A percentile compares a stretch with the other conserved stretches of the same genome.
phyloP scores from a whole-genome alignment of 2,797 vertebrate genomes.

The Thalassophryne amazonica region DNA sequence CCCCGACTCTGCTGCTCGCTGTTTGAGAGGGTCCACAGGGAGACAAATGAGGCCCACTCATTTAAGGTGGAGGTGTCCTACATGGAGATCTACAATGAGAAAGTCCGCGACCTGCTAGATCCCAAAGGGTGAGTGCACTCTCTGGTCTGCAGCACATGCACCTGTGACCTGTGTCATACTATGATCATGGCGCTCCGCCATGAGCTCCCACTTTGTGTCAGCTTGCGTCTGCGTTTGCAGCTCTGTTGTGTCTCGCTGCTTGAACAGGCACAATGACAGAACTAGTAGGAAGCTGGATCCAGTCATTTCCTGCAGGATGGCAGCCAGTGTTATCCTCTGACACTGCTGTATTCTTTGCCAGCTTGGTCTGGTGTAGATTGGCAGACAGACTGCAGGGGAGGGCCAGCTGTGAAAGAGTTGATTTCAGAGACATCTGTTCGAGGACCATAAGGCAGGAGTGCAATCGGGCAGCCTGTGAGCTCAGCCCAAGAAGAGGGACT shows the following conservation, averaged over 20 bases:
- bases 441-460: conserved; percentile 40
- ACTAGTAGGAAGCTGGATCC: conserved; percentile 54
- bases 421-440: conserved; percentile 67
- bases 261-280: conserved; percentile 34
- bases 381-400: conserved; percentile 50
- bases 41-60: conserved; percentile 85
- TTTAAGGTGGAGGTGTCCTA: conserved; percentile 98
- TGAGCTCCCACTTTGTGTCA: conserved; percentile 2
- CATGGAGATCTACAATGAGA: conserved; percentile 99
- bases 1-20: conserved; percentile 95
- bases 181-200: too few relatives aligned
- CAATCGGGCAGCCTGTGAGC: conserved; percentile 31
- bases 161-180: neutral
- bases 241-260: conserved; percentile 52
- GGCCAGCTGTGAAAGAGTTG: conserved; percentile 41
- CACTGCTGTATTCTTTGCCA: conserved; percentile 56
- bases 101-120: conserved; percentile 95
- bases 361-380: conserved; percentile 53
- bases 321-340: conserved; percentile 40
- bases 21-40: conserved; percentile 89
- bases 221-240: conserved; percentile 31
- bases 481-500: conserved; percentile 13
- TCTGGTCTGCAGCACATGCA: neutral
- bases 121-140: conserved; percentile 91
- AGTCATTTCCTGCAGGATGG: conserved; percentile 56